Base-by-base conservation (phyloP, 2,888 invertebrate genomes). In the Galeruca laticollis region DNA sequence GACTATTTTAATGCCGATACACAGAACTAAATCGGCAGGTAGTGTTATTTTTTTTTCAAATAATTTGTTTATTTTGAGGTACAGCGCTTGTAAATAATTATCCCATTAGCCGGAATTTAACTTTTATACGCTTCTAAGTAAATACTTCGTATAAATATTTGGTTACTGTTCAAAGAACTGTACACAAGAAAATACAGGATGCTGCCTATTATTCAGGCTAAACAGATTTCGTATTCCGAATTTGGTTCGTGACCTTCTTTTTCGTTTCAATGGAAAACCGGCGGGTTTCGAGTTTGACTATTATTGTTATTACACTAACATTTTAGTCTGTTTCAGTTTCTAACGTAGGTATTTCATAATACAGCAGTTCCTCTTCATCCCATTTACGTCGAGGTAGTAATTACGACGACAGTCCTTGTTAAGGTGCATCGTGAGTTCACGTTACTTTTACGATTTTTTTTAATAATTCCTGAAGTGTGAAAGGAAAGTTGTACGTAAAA, bases 271-370 rank as follows among this genome's bases (percentile, higher is more conserved):
- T n/a, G n/a, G n/a, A 37, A 11, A 10, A 37, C 37, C 37, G 37
- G n/a, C 43, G n/a, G 43, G 13, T 43, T 43, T 13, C 13, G 15
- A 43, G 43, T 43, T 43, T 13, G 15, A 15, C 43, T 43, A 43
- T 43, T 43, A 43, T 43, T 43, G 13, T 43, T 43, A 43, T 13
- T 43, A n/a, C n/a, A n/a, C 43, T n/a, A 43, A 43, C 43, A 13
- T 43, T 43, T 43, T 43, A n/a, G 43, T 43, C n/a, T n/a, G 43
- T 43, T 43, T 43, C n/a, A 43, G 43, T 43, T 43, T 43, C n/a
- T 43, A 43, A 43, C n/a, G 43, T n/a, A 43, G 43, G n/a, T 43
- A n/a, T 43, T 43, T n/a, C 43, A n/a, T 43, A 43, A 37, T 37
- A 37, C 37, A 13, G 37, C 43, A 43, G 37, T 37, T 43, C n/a